These are phyloP conservation scores for Chrysomela aeneicollis DNA, from an alignment of 2,888 invertebrate species.

Conservation along the genomic window DNA sequence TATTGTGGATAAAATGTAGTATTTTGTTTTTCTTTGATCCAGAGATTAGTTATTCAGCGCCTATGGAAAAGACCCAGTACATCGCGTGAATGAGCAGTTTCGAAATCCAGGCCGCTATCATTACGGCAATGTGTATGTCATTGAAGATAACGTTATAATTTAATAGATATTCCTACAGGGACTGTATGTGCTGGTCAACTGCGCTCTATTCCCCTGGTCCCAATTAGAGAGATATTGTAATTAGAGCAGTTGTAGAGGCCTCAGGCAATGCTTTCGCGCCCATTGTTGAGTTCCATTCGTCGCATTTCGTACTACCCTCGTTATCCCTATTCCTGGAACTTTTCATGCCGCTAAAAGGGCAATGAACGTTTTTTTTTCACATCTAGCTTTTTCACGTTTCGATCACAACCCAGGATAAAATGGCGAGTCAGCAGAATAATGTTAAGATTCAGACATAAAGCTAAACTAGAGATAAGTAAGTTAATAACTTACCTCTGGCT, in stretches of 20 bases:
- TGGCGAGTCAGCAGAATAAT: no score
- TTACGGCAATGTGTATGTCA: background rate
- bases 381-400: background rate
- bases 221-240: constrained; percentile 50
- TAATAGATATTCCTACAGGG: constrained; percentile 14
- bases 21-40: no score
- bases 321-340: background rate
- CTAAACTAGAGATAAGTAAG: no score
- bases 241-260: constrained; percentile 45
- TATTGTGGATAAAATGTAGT: no score
- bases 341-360: background rate
- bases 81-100: background rate
- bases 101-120: constrained; percentile 1
- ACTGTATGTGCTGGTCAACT: constrained; percentile 38
- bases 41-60: no score
- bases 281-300: background rate
- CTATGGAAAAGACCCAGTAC: background rate
- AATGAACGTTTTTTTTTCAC: background rate
- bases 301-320: background rate
- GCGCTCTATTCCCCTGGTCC: constrained; percentile 43
- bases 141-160: constrained; percentile 6
- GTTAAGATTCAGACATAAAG: no score
- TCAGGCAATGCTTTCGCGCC: constrained; percentile 35
- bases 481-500: no score
- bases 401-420: background rate